Evolutionary conservation across 1,140 invertebrate genomes (phyloP).

Genomic region (Apis dorsata): DNA sequence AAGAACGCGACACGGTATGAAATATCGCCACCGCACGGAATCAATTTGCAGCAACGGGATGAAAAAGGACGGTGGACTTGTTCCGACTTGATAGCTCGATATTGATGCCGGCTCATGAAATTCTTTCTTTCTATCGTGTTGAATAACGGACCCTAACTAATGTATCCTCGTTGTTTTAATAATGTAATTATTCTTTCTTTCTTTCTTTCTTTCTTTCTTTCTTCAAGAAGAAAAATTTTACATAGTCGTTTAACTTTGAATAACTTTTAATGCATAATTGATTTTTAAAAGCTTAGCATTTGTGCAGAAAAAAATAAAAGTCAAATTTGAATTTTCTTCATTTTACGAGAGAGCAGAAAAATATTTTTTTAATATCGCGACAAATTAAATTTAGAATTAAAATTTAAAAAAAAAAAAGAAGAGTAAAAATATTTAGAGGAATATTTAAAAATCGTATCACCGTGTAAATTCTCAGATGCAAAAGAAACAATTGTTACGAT

Average conservation of each 20-base stretch:
- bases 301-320: too few species aligned
- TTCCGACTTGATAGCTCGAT: constrained; percentile 28
- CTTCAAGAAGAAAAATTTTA: not conserved
- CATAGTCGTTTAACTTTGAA: too few species aligned
- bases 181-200: not conserved
- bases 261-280: too few species aligned
- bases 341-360: too few species aligned
- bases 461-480: not conserved
- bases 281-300: too few species aligned
- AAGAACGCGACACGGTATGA: constrained; percentile 49
- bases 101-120: constrained; percentile 10
- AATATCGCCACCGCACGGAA: constrained; percentile 39
- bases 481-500: not conserved
- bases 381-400: too few species aligned
- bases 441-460: too few species aligned
- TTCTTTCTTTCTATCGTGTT: not conserved
- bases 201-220: not conserved
- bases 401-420: too few species aligned
- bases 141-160: not conserved
- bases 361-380: too few species aligned
- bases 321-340: too few species aligned
- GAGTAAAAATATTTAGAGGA: too few species aligned
- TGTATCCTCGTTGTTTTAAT: not conserved
- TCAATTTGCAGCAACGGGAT: constrained; percentile 34
- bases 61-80: constrained; percentile 13